phyloP scores from a whole-genome alignment of 1,140 invertebrate genomes.

The Plodia interpunctella region DNA sequence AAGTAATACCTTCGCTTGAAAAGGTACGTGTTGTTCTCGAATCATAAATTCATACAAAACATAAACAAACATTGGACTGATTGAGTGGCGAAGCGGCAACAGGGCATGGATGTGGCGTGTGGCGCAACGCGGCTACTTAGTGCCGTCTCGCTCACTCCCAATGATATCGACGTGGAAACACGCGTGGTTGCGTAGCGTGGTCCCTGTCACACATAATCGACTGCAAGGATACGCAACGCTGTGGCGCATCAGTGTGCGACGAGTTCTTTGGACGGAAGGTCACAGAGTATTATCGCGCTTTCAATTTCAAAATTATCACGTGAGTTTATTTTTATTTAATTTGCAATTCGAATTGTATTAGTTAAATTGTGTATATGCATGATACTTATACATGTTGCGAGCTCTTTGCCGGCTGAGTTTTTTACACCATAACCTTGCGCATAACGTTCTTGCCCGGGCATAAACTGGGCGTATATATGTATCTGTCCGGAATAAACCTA shows the following conservation, averaged over 20 bases:
- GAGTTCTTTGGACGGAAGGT: conserved; percentile 32
- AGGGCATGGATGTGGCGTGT: conserved; percentile 25
- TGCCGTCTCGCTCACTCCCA: conserved; percentile 18
- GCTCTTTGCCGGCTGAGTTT: no score
- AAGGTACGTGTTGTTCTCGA: background rate
- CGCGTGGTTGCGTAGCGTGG: background rate
- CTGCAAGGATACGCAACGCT: conserved; percentile 6
- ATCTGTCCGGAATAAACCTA: no score
- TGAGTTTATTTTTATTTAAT: background rate
- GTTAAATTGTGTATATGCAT: no score
- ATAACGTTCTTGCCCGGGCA: no score
- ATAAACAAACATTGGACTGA: conserved; percentile 14
- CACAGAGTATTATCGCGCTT: conserved; percentile 26
- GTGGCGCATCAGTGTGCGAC: conserved; percentile 35
- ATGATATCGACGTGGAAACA: background rate
- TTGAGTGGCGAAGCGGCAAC: conserved; percentile 22
- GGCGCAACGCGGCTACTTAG: conserved; percentile 12
- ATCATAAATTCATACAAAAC: background rate
- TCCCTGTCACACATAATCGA: background rate
- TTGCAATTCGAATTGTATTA: no score
- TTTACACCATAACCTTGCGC: no score
- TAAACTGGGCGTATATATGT: no score
- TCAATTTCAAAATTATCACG: conserved; percentile 7
- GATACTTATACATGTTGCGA: no score
- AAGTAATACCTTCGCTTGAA: background rate